Evolutionary conservation across 2,113 vertebrate species (phyloP).

Genomic region (Xenopus borealis): DNA sequence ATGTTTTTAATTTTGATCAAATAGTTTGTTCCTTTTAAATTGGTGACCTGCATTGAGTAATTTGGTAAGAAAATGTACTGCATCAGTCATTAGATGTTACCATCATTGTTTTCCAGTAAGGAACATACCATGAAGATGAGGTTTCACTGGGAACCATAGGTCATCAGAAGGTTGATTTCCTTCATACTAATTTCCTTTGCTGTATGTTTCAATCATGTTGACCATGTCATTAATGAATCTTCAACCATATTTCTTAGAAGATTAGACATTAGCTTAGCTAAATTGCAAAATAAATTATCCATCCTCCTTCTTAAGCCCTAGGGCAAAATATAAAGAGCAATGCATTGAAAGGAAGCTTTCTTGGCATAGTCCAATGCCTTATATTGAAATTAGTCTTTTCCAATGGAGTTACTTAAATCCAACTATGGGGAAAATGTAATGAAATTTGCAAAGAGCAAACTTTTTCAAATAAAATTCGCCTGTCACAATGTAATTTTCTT

Average conservation of each 20-base stretch:
- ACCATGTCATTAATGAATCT: constrained; percentile 24
- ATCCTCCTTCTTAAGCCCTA: constrained; percentile 33
- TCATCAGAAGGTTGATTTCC: constrained; percentile 46
- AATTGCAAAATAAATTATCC: constrained; percentile 42
- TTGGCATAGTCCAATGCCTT: no score
- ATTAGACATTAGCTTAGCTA: constrained; percentile 24
- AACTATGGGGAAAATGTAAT: no score
- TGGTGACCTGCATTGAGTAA: no score
- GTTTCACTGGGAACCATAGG: constrained; percentile 44
- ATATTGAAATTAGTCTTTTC: no score
- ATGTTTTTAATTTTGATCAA: no score
- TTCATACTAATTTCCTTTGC: constrained; percentile 45
- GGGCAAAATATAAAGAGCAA: constrained; percentile 27
- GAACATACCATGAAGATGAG: constrained; percentile 41
- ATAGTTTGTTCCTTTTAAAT: no score
- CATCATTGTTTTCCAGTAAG: constrained; percentile 32
- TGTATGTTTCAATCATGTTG: constrained; percentile 30
- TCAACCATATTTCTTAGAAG: constrained; percentile 31
- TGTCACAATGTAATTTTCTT: no score
- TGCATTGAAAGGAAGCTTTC: no score
- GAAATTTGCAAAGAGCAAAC: no score
- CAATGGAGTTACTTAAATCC: no score
- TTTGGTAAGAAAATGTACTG: no score
- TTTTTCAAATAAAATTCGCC: no score
- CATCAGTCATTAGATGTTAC: background rate